A percentile compares a stretch with the other conserved stretches of the same genome.
Evolutionary conservation across 2,888 invertebrate species (phyloP).

Genomic region (Erpobdella octoculata): DNA sequence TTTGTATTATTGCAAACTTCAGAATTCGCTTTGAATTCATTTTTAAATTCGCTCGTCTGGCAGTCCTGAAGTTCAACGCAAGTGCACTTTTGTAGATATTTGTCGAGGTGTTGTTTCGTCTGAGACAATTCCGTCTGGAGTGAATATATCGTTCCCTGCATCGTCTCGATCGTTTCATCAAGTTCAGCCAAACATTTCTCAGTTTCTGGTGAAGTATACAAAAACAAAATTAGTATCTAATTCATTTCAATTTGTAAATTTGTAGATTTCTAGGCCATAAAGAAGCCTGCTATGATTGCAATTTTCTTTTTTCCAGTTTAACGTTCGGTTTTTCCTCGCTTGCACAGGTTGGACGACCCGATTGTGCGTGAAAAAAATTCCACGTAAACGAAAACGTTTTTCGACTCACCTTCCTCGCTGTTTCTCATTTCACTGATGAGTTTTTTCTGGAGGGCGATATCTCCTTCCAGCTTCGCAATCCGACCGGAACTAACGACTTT

Average conservation of each 20-base stretch:
- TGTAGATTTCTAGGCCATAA: too few species aligned
- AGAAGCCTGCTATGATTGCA: too few species aligned
- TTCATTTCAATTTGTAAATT: too few species aligned
- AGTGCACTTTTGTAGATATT: not conserved
- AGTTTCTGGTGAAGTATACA: constrained; percentile 60
- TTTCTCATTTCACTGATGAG: constrained; percentile 92
- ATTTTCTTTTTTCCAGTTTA: too few species aligned
- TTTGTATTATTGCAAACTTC: not conserved
- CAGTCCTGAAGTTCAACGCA: not conserved
- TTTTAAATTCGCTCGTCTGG: not conserved
- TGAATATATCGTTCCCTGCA: constrained; percentile 92
- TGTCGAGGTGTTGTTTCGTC: constrained; percentile 59
- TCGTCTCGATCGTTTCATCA: constrained; percentile 93
- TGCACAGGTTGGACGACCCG: not conserved
- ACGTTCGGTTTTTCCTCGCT: too few species aligned
- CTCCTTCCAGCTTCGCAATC: constrained; percentile 87
- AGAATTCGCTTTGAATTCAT: not conserved
- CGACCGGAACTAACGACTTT: constrained; percentile 88
- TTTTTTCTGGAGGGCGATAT: constrained; percentile 85
- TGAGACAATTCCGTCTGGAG: constrained; percentile 85
- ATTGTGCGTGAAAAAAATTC: not conserved
- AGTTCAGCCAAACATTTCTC: constrained; percentile 90
- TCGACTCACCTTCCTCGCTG: constrained; percentile 69
- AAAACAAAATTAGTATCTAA: too few species aligned
- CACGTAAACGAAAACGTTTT: too few species aligned